phyloP scores from a whole-genome alignment of 2,113 vertebrate species.

The Odocoileus hemionus region DNA sequence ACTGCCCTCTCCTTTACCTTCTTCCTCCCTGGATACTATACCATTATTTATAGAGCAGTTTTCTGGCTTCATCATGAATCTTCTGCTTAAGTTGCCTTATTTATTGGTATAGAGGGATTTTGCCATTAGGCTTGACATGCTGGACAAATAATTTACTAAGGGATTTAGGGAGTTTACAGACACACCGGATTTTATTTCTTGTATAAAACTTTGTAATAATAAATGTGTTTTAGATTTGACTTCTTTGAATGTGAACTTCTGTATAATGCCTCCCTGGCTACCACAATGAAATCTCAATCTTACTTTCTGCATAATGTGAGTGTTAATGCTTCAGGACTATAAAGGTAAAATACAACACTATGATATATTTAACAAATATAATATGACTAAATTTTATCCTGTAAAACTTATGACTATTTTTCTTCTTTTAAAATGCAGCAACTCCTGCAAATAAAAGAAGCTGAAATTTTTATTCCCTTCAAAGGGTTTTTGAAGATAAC shows the following conservation, averaged over 20 bases:
- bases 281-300: background rate
- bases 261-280: background rate
- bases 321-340: conserved; percentile 24
- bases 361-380: background rate
- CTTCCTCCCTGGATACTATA: background rate
- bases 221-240: conserved; percentile 60
- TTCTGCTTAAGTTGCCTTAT: conserved; percentile 53
- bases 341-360: conserved; percentile 3
- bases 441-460: background rate
- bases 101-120: conserved; percentile 48
- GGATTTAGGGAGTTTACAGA: conserved; percentile 57
- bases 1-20: conserved; percentile 2
- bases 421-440: conserved; percentile 16
- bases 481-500: conserved; percentile 33
- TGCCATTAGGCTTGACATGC: conserved; percentile 42
- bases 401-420: background rate
- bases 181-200: conserved; percentile 41
- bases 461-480: conserved; percentile 17
- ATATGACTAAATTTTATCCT: conserved; percentile 24
- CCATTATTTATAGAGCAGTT: conserved; percentile 37
- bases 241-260: conserved; percentile 63
- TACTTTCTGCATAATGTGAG: background rate
- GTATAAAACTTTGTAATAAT: conserved; percentile 51
- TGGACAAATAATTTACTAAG: conserved; percentile 45
- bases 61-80: conserved; percentile 31